Conservation (phyloP, 2,888 invertebrate species). For the Lypha dubia region DNA sequence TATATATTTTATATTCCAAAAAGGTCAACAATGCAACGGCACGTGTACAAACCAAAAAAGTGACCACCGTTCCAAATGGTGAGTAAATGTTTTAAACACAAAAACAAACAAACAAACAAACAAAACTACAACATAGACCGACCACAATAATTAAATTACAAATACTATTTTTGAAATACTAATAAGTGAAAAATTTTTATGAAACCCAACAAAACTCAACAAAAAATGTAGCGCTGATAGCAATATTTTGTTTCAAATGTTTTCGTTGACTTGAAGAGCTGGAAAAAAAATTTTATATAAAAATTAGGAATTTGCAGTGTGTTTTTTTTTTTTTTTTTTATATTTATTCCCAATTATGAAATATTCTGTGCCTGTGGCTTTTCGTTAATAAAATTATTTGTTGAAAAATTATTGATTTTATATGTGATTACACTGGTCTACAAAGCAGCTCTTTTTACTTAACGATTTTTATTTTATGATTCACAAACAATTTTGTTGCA, state of each 20-base stretch:
- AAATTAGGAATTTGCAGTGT: not conserved
- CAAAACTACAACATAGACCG: slow-evolving; percentile 31
- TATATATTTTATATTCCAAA: slow-evolving; percentile 75
- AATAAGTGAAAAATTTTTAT: slow-evolving; percentile 8
- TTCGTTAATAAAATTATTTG: not conserved
- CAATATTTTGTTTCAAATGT: not conserved
- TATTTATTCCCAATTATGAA: not conserved
- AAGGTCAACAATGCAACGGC: slow-evolving; percentile 99
- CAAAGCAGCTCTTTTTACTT: not conserved
- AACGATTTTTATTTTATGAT: no score
- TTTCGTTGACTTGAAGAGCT: not conserved
- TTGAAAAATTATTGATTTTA: slow-evolving; percentile 6
- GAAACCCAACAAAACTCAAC: slow-evolving; percentile 7
- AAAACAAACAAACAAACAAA: not conserved
- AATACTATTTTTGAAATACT: slow-evolving; percentile 19
- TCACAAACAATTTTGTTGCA: not conserved
- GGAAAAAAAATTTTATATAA: not conserved
- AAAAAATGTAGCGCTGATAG: not conserved
- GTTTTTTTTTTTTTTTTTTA: no score
- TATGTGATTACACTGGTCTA: not conserved
- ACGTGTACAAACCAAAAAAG: slow-evolving; percentile 98
- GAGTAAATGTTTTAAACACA: slow-evolving; percentile 83
- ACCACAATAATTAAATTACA: slow-evolving; percentile 46
- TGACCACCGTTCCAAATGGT: slow-evolving; percentile 95
- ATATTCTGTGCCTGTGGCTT: not conserved